Conservation (phyloP, 2,888 invertebrate genomes). For the Onchidella celtica region DNA sequence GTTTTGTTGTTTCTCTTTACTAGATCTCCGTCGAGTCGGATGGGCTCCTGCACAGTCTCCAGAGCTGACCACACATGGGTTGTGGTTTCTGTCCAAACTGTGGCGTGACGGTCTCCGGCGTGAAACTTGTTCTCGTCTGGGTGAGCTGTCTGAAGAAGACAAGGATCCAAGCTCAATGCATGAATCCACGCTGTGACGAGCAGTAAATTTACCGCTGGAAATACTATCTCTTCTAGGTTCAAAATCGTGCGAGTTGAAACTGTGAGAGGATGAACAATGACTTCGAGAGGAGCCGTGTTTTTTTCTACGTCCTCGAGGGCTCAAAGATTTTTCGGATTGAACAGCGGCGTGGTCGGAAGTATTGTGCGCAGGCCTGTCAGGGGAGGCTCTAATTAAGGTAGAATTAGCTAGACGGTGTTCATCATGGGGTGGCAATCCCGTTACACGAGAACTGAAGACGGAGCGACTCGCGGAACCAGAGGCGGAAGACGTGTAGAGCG, state of each 20-base stretch:
- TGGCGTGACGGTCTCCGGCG: neutral
- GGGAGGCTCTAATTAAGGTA: neutral
- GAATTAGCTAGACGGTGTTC: neutral
- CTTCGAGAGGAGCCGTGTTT: neutral
- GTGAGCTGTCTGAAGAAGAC: neutral
- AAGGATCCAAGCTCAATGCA: neutral
- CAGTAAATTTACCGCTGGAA: neutral
- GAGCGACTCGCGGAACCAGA: neutral
- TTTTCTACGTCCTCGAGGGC: neutral
- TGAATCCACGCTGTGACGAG: neutral
- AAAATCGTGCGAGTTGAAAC: neutral
- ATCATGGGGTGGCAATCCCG: neutral
- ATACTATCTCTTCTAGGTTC: neutral
- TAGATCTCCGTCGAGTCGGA: neutral
- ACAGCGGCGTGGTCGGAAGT: neutral
- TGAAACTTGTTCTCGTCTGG: neutral
- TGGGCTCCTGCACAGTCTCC: neutral
- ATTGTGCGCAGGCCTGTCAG: neutral
- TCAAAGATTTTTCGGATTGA: neutral
- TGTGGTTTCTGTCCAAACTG: neutral
- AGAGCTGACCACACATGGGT: too few relatives aligned
- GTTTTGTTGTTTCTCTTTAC: neutral
- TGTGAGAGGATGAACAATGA: neutral
- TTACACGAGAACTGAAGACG: neutral
- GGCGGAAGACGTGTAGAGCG: neutral